These are phyloP conservation scores for Leptinotarsa undecemlineata DNA, from an alignment of 1,140 invertebrate species.

Conservation along the genomic window DNA sequence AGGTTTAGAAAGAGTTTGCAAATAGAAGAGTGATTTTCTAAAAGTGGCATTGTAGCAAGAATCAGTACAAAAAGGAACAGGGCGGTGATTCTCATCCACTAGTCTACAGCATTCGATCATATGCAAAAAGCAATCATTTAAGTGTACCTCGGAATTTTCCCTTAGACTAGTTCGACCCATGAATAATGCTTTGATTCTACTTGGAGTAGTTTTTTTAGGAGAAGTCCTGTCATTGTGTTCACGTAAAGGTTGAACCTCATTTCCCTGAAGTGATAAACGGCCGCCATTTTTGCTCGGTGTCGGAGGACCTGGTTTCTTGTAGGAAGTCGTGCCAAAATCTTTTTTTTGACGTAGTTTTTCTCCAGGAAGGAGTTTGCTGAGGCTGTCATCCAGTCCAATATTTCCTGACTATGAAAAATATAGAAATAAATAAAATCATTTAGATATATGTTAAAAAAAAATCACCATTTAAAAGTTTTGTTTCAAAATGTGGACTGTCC, in stretches of 20 bases:
- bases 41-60: neutral
- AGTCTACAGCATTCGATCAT: conserved; percentile 11
- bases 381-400: conserved; percentile 64
- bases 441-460: neutral
- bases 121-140: conserved; percentile 19
- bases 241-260: conserved; percentile 48
- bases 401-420: conserved; percentile 57
- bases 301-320: conserved; percentile 81
- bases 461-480: no score
- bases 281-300: conserved; percentile 84
- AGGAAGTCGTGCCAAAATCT: conserved; percentile 67
- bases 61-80: conserved; percentile 8
- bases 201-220: conserved; percentile 49
- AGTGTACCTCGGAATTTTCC: conserved; percentile 41
- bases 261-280: conserved; percentile 65
- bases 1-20: neutral
- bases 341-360: conserved; percentile 60
- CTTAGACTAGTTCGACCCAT: conserved; percentile 33
- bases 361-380: conserved; percentile 62
- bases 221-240: conserved; percentile 46
- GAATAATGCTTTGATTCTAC: conserved; percentile 45
- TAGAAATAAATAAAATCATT: neutral
- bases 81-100: neutral
- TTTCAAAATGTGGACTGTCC: no score
- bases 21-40: neutral